Conservation (phyloP, 1,140 invertebrate species). For the Dinoponera quadriceps region DNA sequence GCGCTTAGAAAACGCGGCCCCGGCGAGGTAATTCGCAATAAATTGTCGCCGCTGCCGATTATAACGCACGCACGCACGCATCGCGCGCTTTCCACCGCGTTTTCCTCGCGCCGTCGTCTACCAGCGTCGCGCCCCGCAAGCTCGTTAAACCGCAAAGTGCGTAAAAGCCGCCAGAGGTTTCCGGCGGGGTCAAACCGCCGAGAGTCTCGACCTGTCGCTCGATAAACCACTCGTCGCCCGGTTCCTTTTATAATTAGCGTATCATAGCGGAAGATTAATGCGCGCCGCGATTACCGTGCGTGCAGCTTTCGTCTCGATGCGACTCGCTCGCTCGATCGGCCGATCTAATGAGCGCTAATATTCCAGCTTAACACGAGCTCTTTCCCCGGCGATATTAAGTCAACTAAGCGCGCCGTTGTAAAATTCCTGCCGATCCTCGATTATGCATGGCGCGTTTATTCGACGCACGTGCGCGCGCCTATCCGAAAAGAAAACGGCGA, state of each 20-base stretch:
- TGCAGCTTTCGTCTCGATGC: slow-evolving; percentile 30
- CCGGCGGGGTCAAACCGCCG: slow-evolving; percentile 5
- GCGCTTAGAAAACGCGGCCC: slow-evolving; percentile 8
- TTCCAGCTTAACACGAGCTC: slow-evolving; percentile 29
- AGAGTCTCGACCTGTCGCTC: slow-evolving; percentile 33
- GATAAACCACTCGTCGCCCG: slow-evolving; percentile 32
- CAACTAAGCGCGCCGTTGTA: background rate
- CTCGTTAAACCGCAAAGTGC: slow-evolving; percentile 20
- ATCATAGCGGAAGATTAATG: slow-evolving; percentile 58
- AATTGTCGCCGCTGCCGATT: slow-evolving; percentile 58
- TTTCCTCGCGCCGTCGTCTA: slow-evolving; percentile 5
- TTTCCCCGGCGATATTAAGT: slow-evolving; percentile 43
- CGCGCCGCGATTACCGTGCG: slow-evolving; percentile 23
- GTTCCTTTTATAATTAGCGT: slow-evolving; percentile 56
- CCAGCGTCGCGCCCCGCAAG: background rate
- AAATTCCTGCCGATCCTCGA: slow-evolving; percentile 27
- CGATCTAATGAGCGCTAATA: slow-evolving; percentile 49
- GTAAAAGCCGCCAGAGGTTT: slow-evolving; percentile 29
- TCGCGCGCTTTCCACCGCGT: slow-evolving; percentile 33
- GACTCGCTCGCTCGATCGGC: slow-evolving; percentile 9
- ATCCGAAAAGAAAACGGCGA: slow-evolving; percentile 12
- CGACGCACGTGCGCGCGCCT: too few relatives aligned
- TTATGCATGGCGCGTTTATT: slow-evolving; percentile 5
- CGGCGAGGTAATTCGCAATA: slow-evolving; percentile 54
- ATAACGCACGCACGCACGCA: background rate